Base-by-base conservation (phyloP, 2,113 vertebrate genomes). In the Rhinichthys klamathensis region DNA sequence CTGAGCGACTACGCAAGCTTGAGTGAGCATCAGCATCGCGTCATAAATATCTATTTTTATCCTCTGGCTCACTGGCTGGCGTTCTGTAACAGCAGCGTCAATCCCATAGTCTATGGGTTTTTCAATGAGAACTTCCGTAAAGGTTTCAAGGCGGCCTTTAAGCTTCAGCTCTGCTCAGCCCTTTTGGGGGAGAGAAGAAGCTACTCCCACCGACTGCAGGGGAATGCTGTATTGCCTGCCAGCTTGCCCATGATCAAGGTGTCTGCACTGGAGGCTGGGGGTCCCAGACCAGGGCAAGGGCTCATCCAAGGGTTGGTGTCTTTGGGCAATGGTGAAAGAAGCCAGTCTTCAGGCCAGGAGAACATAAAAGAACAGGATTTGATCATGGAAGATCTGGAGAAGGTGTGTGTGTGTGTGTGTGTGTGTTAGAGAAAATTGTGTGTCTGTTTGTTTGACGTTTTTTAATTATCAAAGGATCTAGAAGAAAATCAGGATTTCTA, bases 51-150 rank as follows among this genome's bases (percentile, higher is more conserved):
- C 80, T 99, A 97, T 0, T 81, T 96, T 54, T 98, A 97, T 6
- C 97, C 97, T 2, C 93, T 97, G 0, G 97, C 97, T 0, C 97
- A 97, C 89, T 98, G 97, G 97, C 85, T 98, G 86, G 97, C 97
- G 27, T 98, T 99, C 88, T 97, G 93, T 89, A 98, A 98, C 89
- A 98, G 97, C 93, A 98, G 97, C 0, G 0, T 97, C 89, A 97
- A 98, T 92, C 96, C 97, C 38, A 95, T 98, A 85, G 94, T 99
- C 89, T 98, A 98, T 0, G 97, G 97, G 0, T 98, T 97, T 93
- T 97, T 97, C 87, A 98, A 98, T 0, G 92, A 96, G 80, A 99
- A 97, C 87, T 98, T 98, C 58, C 95, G 92, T 4, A 89, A 91
- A 1, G 97, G 96, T 4, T 98, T 98, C 84, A 95, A 96, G 88